These are phyloP conservation scores for Chaetogeoica ovagalla DNA, from an alignment of 2,888 invertebrate genomes.

Conservation along the genomic window DNA sequence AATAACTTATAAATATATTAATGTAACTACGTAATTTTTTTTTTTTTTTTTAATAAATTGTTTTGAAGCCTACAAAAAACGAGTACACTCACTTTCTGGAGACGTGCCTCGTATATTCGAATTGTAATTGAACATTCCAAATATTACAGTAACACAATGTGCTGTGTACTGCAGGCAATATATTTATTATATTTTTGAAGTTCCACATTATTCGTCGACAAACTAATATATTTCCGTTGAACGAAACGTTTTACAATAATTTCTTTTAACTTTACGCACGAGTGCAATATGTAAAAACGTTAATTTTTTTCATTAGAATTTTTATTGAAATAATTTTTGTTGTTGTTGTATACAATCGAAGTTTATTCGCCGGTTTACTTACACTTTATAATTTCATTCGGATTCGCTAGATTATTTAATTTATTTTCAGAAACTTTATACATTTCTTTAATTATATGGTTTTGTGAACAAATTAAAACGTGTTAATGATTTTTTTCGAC, in stretches of 20 bases:
- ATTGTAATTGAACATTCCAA: too few relatives aligned
- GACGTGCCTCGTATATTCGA: too few relatives aligned
- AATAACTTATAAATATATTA: too few relatives aligned
- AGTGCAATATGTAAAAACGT: neutral
- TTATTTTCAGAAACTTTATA: slow-evolving; percentile 23
- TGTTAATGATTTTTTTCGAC: neutral
- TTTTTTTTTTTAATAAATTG: too few relatives aligned
- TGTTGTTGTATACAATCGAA: slow-evolving; percentile 5
- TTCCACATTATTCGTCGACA: slow-evolving; percentile 8
- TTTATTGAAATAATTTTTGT: neutral
- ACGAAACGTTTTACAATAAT: neutral
- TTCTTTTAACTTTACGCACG: neutral
- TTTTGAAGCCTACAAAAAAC: too few relatives aligned
- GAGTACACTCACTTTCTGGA: too few relatives aligned
- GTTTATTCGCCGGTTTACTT: neutral
- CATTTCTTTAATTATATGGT: neutral
- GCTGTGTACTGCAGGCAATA: too few relatives aligned
- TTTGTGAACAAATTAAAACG: slow-evolving; percentile 13
- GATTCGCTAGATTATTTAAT: slow-evolving; percentile 15
- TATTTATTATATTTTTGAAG: neutral
- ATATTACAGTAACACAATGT: too few relatives aligned
- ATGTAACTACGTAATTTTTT: too few relatives aligned
- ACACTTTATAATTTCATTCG: neutral
- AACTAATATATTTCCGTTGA: neutral
- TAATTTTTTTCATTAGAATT: slow-evolving; percentile 9